Evolutionary conservation across 2,797 vertebrate genomes (phyloP), one percentile per base, ranked within the genome.

Genomic region (Myotis findleyi): DNA sequence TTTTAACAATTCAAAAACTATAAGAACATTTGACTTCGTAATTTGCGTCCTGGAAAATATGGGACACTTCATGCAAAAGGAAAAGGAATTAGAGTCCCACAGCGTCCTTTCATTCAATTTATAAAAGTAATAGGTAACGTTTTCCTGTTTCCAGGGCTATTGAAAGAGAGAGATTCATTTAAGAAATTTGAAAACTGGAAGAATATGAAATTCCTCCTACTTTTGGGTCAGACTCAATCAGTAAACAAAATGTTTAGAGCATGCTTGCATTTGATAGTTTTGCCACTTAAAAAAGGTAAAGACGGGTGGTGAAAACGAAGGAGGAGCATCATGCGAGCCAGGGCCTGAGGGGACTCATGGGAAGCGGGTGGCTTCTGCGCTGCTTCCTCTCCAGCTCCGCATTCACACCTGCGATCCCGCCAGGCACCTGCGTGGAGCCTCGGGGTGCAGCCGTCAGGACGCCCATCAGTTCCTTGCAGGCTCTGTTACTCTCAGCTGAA

Each of bases 1-100:
- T 86, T 85, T 64, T 69, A 93, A 82, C 30, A 89, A 76, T 53
- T 86, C n/a, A 69, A 44, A 69, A 89, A 94, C 44, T 49, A 5
- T 7, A 86, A 64, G 53, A 47, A 81, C 53, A 27, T 92, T 71
- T 41, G 16, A 82, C 75, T 72, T 89, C 30, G 89, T 87, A 82
- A 83, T 77, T 57, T 51, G 27, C 47, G 44, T 88, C 72, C 80
- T 83, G 66, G 69, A 77, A 93, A 71, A 82, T 69, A 49, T 57
- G n/a, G 41, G 53, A 38, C 7, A 64, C 36, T 87, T 87, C 16
- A 38, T 57, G 47, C 16, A 72, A 82, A 91, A 84, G 90, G 2
- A 71, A 92, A 92, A 71, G 16, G 23, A 49, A 55, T 59, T 47
- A 51, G 41, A 75, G 82, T 27, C 66, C 38, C 16, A 53, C 14